A percentile compares a stretch with the other conserved stretches of the same genome.
Evolutionary conservation across 2,888 invertebrate genomes (phyloP).

Genomic region (Chrysomela aeneicollis): DNA sequence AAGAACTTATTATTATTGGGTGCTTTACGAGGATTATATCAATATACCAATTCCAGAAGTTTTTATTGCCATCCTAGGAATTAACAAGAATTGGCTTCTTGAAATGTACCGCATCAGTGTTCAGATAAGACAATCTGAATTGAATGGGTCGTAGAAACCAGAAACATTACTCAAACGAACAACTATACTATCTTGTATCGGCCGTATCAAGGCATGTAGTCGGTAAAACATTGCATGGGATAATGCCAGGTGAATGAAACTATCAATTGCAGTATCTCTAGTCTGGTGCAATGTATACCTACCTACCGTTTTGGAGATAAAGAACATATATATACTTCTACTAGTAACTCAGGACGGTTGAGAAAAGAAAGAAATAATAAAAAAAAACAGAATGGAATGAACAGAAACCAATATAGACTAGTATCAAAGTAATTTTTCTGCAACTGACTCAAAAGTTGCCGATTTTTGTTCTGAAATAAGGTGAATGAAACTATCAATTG

Average conservation of each 20-base stretch:
- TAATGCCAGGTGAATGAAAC: slow-evolving; percentile 20
- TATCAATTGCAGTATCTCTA: slow-evolving; percentile 15
- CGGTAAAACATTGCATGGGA: background rate
- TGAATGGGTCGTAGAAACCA: slow-evolving; percentile 9
- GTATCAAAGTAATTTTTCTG: too few relatives aligned
- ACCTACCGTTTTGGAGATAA: slow-evolving; percentile 13
- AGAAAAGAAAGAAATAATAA: slow-evolving; percentile 12
- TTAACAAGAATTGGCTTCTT: slow-evolving; percentile 16
- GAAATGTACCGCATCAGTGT: slow-evolving; percentile 15
- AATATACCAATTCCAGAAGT: slow-evolving; percentile 6
- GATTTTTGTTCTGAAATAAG: too few relatives aligned
- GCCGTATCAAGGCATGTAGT: background rate
- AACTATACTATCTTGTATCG: background rate
- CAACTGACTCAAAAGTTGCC: too few relatives aligned
- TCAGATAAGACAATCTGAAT: slow-evolving; percentile 12
- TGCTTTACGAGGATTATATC: background rate
- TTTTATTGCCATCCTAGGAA: slow-evolving; percentile 16
- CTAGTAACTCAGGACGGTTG: slow-evolving; percentile 7
- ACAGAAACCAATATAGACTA: too few relatives aligned
- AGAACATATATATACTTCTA: background rate
- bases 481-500: slow-evolving; percentile 21
- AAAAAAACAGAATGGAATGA: too few relatives aligned
- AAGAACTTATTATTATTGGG: background rate
- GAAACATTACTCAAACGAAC: slow-evolving; percentile 15
- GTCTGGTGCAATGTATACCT: slow-evolving; percentile 11